Conservation (phyloP, 2,888 invertebrate genomes). For the Eledone cirrhosa region DNA sequence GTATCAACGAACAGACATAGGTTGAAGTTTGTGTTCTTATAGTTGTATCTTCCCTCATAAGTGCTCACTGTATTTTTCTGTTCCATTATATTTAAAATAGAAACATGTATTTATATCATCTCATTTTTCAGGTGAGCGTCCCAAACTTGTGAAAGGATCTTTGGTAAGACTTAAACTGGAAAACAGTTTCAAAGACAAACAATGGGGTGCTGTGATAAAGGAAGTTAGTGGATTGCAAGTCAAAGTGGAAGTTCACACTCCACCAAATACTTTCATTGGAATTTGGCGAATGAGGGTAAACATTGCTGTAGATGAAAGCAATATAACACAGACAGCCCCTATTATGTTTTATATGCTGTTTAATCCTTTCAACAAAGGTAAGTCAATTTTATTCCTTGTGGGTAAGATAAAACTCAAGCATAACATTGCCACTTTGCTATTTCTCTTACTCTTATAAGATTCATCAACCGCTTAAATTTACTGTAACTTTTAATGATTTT, state of each 20-base stretch:
- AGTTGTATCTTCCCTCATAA: no score
- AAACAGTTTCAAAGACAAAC: not conserved
- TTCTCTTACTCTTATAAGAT: no score
- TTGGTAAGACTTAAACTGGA: not conserved
- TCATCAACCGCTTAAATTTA: no score
- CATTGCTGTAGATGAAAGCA: not conserved
- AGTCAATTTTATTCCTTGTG: not conserved
- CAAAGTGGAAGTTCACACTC: constrained; percentile 45
- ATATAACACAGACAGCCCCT: constrained; percentile 21
- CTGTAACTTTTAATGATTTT: no score
- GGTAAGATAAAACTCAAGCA: no score
- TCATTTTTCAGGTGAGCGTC: not conserved
- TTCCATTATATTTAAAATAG: no score
- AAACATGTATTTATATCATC: no score
- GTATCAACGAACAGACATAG: no score
- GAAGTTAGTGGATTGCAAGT: constrained; percentile 35
- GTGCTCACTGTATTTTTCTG: no score
- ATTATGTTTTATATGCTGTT: constrained; percentile 80
- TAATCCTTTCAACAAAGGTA: constrained; percentile 89
- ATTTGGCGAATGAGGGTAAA: constrained; percentile 50
- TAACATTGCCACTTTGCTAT: no score
- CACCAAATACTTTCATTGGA: constrained; percentile 49
- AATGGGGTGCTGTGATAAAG: constrained; percentile 52
- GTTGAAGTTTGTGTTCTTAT: no score
- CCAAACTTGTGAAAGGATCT: not conserved